Conservation (phyloP, 2,113 vertebrate species). For the Oenanthe oenanthe region DNA sequence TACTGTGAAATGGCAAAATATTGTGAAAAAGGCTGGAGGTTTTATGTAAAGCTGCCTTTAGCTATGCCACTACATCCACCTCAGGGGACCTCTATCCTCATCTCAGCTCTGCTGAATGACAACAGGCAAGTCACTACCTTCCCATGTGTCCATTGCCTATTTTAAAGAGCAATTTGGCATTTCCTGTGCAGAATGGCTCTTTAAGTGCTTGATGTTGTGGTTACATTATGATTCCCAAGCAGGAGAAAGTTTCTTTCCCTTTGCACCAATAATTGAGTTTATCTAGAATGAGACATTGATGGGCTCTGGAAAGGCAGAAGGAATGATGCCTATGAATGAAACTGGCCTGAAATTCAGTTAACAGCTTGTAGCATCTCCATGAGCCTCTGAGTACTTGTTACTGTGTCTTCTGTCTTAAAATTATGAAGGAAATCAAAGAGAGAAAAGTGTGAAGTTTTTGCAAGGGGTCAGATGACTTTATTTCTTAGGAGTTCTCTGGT, state of each 20-base stretch:
- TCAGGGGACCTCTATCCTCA: background rate
- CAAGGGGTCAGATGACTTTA: background rate
- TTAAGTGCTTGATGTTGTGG: background rate
- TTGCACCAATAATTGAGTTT: background rate
- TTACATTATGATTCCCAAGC: background rate
- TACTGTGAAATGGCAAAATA: background rate
- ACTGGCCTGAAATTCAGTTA: background rate
- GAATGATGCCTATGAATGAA: background rate
- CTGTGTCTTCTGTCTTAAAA: background rate
- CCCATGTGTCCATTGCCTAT: background rate
- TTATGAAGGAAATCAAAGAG: background rate
- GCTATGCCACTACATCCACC: background rate
- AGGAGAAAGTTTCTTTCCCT: background rate
- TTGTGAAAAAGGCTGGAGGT: background rate
- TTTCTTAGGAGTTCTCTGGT: background rate
- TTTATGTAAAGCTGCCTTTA: background rate
- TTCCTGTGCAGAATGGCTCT: background rate
- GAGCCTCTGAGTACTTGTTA: background rate
- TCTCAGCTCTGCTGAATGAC: background rate
- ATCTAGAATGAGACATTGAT: background rate
- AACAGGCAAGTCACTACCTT: background rate
- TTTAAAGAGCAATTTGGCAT: background rate
- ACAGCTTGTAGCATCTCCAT: background rate
- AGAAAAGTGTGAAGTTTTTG: background rate
- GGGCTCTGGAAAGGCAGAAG: background rate